Percentiles rank a stretch among this genome's conserved stretches.
phyloP scores from a whole-genome alignment of 2,797 vertebrate species.

The Arnoldichthys spilopterus region DNA sequence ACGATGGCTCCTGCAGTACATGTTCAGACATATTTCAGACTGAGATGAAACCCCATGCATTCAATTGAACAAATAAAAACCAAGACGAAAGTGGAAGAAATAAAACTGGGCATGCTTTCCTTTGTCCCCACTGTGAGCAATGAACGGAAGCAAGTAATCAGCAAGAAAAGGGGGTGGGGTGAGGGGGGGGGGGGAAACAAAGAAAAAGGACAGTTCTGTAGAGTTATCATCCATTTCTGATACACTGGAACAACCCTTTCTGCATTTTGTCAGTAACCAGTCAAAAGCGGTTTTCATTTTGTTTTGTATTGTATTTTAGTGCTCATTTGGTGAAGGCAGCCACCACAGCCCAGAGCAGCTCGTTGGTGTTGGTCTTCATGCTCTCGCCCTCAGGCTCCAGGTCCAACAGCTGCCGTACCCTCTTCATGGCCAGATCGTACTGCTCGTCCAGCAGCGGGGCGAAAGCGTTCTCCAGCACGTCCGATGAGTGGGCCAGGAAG shows the following conservation, averaged over 20 bases:
- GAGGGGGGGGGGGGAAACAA: neutral
- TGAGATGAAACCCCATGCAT: slow-evolving; percentile 21
- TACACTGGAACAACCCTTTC: slow-evolving; percentile 33
- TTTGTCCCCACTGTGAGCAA: slow-evolving; percentile 47
- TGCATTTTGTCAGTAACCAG: slow-evolving; percentile 37
- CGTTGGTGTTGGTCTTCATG: slow-evolving; percentile 87
- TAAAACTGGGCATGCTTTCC: slow-evolving; percentile 39
- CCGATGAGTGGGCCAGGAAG: slow-evolving; percentile 93
- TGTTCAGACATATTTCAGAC: slow-evolving; percentile 29
- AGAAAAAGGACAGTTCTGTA: slow-evolving; percentile 25
- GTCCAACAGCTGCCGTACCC: slow-evolving; percentile 92
- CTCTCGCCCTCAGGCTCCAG: slow-evolving; percentile 94
- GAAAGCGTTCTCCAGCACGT: slow-evolving; percentile 96
- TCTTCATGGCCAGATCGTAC: slow-evolving; percentile 95
- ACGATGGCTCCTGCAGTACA: neutral
- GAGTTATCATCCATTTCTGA: slow-evolving; percentile 51
- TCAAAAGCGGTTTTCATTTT: slow-evolving; percentile 23
- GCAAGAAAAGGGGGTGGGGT: slow-evolving; percentile 52
- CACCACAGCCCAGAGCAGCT: slow-evolving; percentile 95
- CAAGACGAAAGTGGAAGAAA: neutral
- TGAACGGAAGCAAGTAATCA: slow-evolving; percentile 49
- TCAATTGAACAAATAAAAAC: slow-evolving; percentile 29
- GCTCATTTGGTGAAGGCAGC: slow-evolving; percentile 94
- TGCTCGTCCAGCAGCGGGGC: slow-evolving; percentile 93
- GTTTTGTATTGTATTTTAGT: slow-evolving; percentile 26